phyloP scores from a whole-genome alignment of 2,113 vertebrate species.

The Dasyprocta punctata region DNA sequence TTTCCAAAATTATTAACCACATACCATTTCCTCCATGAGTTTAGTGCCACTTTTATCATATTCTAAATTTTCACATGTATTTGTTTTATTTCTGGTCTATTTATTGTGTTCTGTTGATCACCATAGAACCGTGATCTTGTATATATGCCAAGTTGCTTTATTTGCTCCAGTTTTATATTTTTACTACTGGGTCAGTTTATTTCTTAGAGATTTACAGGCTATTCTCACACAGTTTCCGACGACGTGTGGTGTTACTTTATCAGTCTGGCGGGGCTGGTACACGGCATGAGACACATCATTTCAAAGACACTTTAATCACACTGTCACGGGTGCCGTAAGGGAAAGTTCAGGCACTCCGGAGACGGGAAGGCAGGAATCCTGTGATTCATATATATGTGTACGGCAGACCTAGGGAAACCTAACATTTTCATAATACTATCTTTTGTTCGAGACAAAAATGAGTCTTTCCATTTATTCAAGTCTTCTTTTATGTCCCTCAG shows the following conservation, averaged over 20 bases:
- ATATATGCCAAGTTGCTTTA: neutral
- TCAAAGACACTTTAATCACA: neutral
- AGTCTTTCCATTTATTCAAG: neutral
- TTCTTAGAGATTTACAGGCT: neutral
- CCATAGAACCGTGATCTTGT: neutral
- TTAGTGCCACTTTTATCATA: neutral
- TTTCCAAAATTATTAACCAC: neutral
- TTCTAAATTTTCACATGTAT: neutral
- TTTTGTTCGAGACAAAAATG: neutral
- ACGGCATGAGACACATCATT: neutral
- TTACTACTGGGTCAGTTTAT: neutral
- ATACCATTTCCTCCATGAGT: neutral
- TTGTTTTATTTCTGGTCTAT: neutral
- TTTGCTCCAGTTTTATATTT: neutral
- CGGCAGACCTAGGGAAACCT: neutral
- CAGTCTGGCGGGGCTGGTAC: neutral
- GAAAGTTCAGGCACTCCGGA: neutral
- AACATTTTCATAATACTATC: neutral
- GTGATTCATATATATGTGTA: neutral
- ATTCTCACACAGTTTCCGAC: conserved; percentile 1
- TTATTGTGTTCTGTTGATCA: neutral
- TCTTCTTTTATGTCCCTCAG: neutral
- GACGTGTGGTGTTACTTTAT: neutral
- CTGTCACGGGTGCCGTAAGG: neutral
- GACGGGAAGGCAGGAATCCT: neutral